Base-by-base conservation (phyloP, 2,113 vertebrate species). In the Montifringilla adamsi region DNA sequence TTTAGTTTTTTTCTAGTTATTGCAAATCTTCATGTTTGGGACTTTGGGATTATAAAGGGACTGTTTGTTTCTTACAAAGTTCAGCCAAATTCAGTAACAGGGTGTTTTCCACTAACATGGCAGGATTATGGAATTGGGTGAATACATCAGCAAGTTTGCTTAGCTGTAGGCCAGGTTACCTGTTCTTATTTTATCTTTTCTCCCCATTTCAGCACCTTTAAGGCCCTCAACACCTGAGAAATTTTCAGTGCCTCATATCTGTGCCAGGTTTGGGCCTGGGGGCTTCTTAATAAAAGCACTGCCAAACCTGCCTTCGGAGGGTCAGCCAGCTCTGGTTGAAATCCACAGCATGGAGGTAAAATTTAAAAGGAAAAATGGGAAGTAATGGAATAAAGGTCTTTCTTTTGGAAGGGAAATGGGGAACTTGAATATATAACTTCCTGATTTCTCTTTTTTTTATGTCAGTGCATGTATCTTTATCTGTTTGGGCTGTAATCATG, bases 291-390 rank as follows among this genome's bases (percentile, higher is more conserved):
- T 99, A 70, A 99, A 99, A 77, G 99, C 99, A 28, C 96, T 99
- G 49, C 98, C 99, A 46, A 99, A 99, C 92, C 97, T 99, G 28
- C 99, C 99, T n/a, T 99, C 99, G 3, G 99, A 99, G 60, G 99
- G 99, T 27, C 99, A 99, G 96, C 99, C 99, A 3, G 99, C 99
- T 12, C 95, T 99, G 58, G 99, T 99, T 20, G 99, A 99, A 84
- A 97, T 99, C 59, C 98, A 99, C 97, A 99, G 98, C 94, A 97
- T 99, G 98, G 99, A 99, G 99, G 99, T 99, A 96, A 95, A 53
- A 23, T 30, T 49, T 21, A 7, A 17, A 55, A 75, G 24, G 28
- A 39, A 43, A 60, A 60, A 26, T 50, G 6, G 13, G 12, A 58
- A 26, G 13, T 56, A 35, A 12, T 60, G 14, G 28, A 63, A 43